Conservation (phyloP, 2,888 invertebrate genomes). For the Lepidocyrtinus sp. region DNA sequence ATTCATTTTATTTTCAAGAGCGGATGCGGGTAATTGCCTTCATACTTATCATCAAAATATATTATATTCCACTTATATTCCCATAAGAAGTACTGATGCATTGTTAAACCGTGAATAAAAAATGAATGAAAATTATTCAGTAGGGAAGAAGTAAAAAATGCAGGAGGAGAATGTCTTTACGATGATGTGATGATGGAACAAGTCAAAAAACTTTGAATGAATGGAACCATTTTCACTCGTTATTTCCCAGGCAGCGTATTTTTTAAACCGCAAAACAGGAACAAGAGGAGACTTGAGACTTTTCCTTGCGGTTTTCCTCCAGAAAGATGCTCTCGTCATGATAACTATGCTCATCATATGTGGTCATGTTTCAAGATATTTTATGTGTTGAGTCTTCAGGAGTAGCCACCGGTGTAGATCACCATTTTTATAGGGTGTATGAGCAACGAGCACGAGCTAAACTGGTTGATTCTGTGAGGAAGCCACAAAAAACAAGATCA, state of each 20-base stretch:
- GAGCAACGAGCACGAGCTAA: constrained; percentile 53
- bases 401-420: constrained; percentile 21
- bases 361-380: constrained; percentile 37
- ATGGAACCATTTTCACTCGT: constrained; percentile 29
- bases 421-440: constrained; percentile 7
- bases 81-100: not conserved
- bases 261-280: constrained; percentile 46
- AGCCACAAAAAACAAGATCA: constrained; percentile 36
- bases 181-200: constrained; percentile 5
- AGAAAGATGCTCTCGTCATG: constrained; percentile 25
- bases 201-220: constrained; percentile 39
- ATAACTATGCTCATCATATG: constrained; percentile 31
- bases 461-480: constrained; percentile 28
- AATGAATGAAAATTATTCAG: constrained; percentile 4
- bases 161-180: not conserved
- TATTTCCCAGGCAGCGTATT: constrained; percentile 51
- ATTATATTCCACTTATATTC: constrained; percentile 11
- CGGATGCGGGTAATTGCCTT: constrained; percentile 57
- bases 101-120: constrained; percentile 12
- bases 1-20: constrained; percentile 14
- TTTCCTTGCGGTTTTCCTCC: constrained; percentile 53
- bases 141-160: not conserved
- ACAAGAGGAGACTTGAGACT: constrained; percentile 53
- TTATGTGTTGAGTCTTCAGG: not conserved
- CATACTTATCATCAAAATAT: constrained; percentile 16